Conservation (phyloP, 2,888 invertebrate species). For the Bombylius discolor region DNA sequence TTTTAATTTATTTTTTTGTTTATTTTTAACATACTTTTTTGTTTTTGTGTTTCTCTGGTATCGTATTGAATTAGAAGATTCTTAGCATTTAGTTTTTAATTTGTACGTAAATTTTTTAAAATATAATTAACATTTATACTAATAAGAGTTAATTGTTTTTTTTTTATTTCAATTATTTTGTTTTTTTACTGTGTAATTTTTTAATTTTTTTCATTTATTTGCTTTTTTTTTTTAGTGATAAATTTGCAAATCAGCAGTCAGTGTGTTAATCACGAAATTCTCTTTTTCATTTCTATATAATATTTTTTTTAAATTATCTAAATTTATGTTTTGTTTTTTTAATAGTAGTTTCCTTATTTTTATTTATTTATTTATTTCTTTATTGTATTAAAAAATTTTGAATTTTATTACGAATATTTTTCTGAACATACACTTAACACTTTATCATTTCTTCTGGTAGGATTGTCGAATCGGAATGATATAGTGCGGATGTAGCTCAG, state of each 20-base stretch:
- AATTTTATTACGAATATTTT: no score
- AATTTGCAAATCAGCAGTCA: no score
- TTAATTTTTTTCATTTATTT: conserved; percentile 3
- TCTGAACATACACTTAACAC: no score
- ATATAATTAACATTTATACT: not conserved
- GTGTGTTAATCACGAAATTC: no score
- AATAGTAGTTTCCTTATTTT: no score
- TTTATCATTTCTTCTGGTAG: no score
- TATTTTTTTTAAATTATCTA: no score
- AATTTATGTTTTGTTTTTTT: no score
- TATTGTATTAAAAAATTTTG: no score
- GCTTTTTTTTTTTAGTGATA: not conserved
- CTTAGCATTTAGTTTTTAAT: not conserved
- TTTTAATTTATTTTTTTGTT: conserved; percentile 1
- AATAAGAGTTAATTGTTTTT: not conserved
- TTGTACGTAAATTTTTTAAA: not conserved
- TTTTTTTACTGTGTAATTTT: not conserved
- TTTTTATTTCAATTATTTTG: not conserved
- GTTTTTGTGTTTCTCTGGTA: not conserved
- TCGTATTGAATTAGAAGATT: conserved; percentile 3
- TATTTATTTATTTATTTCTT: no score
- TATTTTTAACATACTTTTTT: conserved; percentile 6
- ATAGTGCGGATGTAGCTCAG: conserved; percentile 29
- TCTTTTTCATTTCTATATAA: no score
- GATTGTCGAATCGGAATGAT: not conserved